phyloP scores from a whole-genome alignment of 2,113 vertebrate genomes.

The Ceyx melanurus region DNA sequence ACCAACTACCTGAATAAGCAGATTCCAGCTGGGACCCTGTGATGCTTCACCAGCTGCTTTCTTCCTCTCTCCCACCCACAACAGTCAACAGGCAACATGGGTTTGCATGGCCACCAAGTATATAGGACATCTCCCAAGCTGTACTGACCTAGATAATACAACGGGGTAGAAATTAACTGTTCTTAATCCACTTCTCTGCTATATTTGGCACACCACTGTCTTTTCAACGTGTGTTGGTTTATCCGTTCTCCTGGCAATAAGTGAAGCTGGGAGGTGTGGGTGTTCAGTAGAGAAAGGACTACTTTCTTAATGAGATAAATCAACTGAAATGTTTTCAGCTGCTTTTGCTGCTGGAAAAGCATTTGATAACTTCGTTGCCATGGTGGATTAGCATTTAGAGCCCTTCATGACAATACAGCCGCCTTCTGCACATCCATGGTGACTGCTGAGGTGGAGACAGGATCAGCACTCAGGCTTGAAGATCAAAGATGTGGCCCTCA shows the following conservation, averaged over 20 bases:
- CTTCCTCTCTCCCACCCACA: not conserved
- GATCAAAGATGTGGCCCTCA: not conserved
- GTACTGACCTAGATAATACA: constrained; percentile 61
- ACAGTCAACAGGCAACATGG: not conserved
- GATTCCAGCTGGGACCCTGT: not conserved
- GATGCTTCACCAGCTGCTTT: not conserved
- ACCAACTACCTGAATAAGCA: not conserved
- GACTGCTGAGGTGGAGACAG: not conserved
- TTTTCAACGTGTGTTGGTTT: not conserved
- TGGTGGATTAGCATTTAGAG: not conserved
- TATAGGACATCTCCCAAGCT: constrained; percentile 52
- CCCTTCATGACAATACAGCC: fast-evolving
- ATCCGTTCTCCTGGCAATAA: not conserved
- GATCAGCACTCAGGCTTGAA: fast-evolving
- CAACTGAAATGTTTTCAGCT: not conserved
- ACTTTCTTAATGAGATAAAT: not conserved
- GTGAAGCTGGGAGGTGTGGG: not conserved
- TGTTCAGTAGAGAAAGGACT: not conserved
- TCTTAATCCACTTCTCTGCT: constrained; percentile 38
- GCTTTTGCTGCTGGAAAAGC: not conserved
- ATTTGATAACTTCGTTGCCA: fast-evolving
- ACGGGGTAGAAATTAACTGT: constrained; percentile 51
- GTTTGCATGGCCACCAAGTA: constrained; percentile 9
- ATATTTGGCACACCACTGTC: not conserved
- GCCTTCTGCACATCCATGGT: not conserved